Conservation (phyloP, 2,888 invertebrate species). For the Drosophila mettleri region DNA sequence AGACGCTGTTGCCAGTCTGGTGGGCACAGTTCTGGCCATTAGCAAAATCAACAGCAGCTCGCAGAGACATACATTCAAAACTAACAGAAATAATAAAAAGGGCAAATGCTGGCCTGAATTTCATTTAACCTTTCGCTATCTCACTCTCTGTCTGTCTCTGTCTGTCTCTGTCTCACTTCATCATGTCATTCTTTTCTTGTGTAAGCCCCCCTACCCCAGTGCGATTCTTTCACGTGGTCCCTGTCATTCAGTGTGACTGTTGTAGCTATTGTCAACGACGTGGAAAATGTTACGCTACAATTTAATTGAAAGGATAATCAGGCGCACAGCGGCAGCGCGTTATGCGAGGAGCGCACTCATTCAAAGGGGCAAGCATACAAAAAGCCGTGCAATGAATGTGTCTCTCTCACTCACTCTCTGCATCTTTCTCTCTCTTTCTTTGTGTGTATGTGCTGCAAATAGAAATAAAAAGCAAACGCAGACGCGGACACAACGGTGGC, state of each 20-base stretch:
- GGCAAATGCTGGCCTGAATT: constrained; percentile 43
- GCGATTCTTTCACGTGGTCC: constrained; percentile 13
- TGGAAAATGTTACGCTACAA: constrained; percentile 82
- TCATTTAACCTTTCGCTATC: constrained; percentile 3
- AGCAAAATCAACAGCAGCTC: constrained; percentile 59
- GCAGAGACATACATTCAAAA: constrained; percentile 23
- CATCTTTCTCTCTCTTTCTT: background rate
- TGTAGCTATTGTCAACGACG: constrained; percentile 67
- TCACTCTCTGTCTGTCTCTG: constrained; percentile 6
- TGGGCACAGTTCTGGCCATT: constrained; percentile 49
- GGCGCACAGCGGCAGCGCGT: constrained; percentile 65
- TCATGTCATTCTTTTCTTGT: constrained; percentile 1
- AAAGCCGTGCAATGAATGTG: constrained; percentile 62
- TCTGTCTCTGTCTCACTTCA: background rate
- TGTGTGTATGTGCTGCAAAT: constrained; percentile 57
- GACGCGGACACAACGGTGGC: constrained; percentile 44
- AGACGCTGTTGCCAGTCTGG: constrained; percentile 14
- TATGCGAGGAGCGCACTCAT: constrained; percentile 63
- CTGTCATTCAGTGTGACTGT: constrained; percentile 29
- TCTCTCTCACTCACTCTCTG: constrained; percentile 10
- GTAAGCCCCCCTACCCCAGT: background rate
- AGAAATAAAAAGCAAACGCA: constrained; percentile 68
- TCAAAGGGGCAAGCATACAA: constrained; percentile 37
- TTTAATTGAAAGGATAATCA: constrained; percentile 83
- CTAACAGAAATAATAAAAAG: constrained; percentile 28